Base-by-base conservation (phyloP, 2,888 invertebrate genomes). In the Leucophenga maculata region DNA sequence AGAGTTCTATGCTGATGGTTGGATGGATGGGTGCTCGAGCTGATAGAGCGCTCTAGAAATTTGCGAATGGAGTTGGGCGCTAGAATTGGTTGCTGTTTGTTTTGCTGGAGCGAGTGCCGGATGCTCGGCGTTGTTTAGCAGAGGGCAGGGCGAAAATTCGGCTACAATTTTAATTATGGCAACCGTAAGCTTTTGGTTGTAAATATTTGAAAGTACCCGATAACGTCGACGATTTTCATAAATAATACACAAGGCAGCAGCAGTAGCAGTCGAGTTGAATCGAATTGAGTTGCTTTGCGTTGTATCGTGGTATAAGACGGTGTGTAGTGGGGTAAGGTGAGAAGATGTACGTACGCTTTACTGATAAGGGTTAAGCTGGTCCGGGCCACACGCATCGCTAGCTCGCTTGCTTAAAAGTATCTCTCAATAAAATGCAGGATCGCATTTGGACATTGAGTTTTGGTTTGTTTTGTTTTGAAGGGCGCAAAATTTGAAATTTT, bases 81-180 rank as follows among this genome's bases (percentile, higher is more conserved):
- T 66, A 39, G 52, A 54, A 52, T 54, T 32, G 16, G 52, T 4
- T 32, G 66, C 14, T 31, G 31, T 16, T n/a, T 18, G 50, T 16
- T 18, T 50, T 18, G 14, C 50, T 50, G 16, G 50, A 50, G 8
- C 18, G n/a, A 18, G 6, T n/a, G 50, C 50, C 22, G 55, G 39
- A 31, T 9, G 69, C 9, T 13, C 18, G n/a, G 65, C 20, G 46
- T 22, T 2, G 16, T 65, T 57, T 16, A 44, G 54, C 16, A 14
- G 16, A 0, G 64, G 62, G 75, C 76, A 75, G 74, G 73, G 71
- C 78, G 75, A 83, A 80, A 80, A 84, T 85, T 86, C 81, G 85
- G 86, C 82, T 86, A 86, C 85, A 86, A 86, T 86, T 86, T 86
- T 86, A 86, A 86, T 86, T 86, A 86, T 86, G 85, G 83, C 86